Evolutionary conservation across 2,888 invertebrate genomes (phyloP).

Genomic region (Eumerus sabulonum): DNA sequence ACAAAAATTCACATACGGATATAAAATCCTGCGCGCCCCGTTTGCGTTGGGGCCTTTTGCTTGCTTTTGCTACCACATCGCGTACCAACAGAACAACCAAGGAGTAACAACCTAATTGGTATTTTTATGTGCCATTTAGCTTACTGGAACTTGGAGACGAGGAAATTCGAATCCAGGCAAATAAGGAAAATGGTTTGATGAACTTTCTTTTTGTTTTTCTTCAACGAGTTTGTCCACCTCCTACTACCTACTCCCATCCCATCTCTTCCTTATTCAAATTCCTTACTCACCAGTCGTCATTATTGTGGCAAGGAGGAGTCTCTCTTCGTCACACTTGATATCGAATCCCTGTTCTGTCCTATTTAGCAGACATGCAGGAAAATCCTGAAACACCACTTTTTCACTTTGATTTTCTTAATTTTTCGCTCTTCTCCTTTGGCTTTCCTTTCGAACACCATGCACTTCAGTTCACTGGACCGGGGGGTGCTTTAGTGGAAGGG

Average conservation of each 20-base stretch:
- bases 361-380: constrained; percentile 45
- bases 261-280: constrained; percentile 1
- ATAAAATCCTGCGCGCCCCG: constrained; percentile 30
- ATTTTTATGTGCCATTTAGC: constrained; percentile 14
- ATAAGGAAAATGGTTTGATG: constrained; percentile 50
- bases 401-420: too few relatives aligned
- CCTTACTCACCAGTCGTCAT: constrained; percentile 64
- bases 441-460: constrained; percentile 26
- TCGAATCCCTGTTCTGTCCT: constrained; percentile 35
- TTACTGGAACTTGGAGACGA: constrained; percentile 10
- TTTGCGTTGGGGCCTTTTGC: background rate
- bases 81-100: constrained; percentile 14
- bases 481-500: too few relatives aligned
- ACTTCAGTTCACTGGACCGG: constrained; percentile 29
- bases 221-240: constrained; percentile 27
- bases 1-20: constrained; percentile 30
- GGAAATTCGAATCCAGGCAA: background rate
- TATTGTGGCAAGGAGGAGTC: constrained; percentile 4
- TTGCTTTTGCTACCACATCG: background rate
- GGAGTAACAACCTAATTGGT: constrained; percentile 56
- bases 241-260: background rate
- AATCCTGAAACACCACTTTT: constrained; percentile 40
- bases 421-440: too few relatives aligned
- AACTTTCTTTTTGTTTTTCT: too few relatives aligned
- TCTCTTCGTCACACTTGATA: constrained; percentile 32